Evolutionary conservation across 2,888 invertebrate genomes (phyloP), one percentile per base, ranked within the genome.

Genomic region (Agrypnus murinus): DNA sequence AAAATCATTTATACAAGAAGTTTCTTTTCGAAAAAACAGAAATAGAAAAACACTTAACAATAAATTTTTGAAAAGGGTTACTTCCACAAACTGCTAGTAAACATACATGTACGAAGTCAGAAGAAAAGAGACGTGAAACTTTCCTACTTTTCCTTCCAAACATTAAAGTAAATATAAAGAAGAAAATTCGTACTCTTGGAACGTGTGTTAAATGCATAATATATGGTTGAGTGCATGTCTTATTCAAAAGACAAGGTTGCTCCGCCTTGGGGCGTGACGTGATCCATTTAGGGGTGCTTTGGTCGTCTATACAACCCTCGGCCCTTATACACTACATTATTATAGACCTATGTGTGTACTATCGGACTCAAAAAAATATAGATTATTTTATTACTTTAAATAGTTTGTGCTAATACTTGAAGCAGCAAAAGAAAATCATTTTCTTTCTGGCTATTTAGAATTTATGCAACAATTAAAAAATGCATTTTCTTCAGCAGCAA

Each of bases 181-280:
- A 55, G 15, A 63, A 38, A 53, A 65, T 65, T 65, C 43, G 53
- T 64, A 65, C 58, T 59, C 25, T 48, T 15, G 40, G 40, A 63
- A 71, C 66, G 68, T 71, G 77, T 73, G 79, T 75, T 81, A 81
- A 82, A 82, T 82, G 81, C 81, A 82, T 82, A 82, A 82, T 82
- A 82, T 81, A 82, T 82, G 81, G 79, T 77, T 77, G 78, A 78
- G 75, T 81, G 79, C 81, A 82, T 82, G 81, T 82, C 81, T 82
- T 81, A 82, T 82, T 82, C 80, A 78, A 66, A 80, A 80, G 79
- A 80, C 79, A 74, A 77, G 77, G 69, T 76, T 67, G 79, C 83
- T 74, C 79, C 82, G 81, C 83, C 83, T 76, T 70, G 74, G 80
- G 83, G 83, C 82, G 83, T 81, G 82, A 78, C 82, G 71, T 74